Evolutionary conservation across 1,140 invertebrate species (phyloP), one percentile per base, ranked within the genome.

Genomic region (Drosophila tsacasi): DNA sequence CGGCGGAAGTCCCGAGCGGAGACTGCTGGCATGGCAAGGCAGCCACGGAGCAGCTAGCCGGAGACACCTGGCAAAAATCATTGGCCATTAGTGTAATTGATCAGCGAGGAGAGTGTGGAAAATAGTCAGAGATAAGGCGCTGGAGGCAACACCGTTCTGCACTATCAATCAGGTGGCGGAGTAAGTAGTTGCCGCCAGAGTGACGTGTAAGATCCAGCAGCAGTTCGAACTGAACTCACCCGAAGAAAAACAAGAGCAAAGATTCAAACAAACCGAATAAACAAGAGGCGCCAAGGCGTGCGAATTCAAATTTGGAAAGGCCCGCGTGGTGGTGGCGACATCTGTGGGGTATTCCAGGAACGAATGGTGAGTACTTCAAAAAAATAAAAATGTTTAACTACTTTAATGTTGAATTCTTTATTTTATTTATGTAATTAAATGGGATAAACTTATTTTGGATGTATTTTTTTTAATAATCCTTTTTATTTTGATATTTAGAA

Each of bases 51-150:
- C 71, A 66, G 37, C 40, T 17, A 23, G 50, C 42, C 74, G 69
- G 62, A 63, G 83, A 68, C 73, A 82, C 84, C 73, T 90, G 84
- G 85, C 85, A 84, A 55, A 59, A 67, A 17, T 19, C 10, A 37
- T 35, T 35, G 65, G 52, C 58, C 85, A 89, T 89, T 89, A 89
- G 65, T 73, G 73, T 89, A 89, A 89, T 89, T 89, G 66, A 52
- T 37, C 46, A 44, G 42, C 23, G 52, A 13, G 23, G 10, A 19
- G 32, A 12, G 47, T 57, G 47, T 13, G 30, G 8, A 15, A 54
- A 62, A 15, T 46, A 46, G 27, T 32, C 4, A 2, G 13, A 42
- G 83, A 82, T 79, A 86, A 82, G 49, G 19, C 27, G 12, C 35
- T 39, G 35, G 15, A 39, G 32, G 35, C 40, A 30, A 71, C 84